These are phyloP conservation scores for Imbricaverruca yamaguchii DNA, from an alignment of 2,888 invertebrate species.

Conservation along the genomic window DNA sequence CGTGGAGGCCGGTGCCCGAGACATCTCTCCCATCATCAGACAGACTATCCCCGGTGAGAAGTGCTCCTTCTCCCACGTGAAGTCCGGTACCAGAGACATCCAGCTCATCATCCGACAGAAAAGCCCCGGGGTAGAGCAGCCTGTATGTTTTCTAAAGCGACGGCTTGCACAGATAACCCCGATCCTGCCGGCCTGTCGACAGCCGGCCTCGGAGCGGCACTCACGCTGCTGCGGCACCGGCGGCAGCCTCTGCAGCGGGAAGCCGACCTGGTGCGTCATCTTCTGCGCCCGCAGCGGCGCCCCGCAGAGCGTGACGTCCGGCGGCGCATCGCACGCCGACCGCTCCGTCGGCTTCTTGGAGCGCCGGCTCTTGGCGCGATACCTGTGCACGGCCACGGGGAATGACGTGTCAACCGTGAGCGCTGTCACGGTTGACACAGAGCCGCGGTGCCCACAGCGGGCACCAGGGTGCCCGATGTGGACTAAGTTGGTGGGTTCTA, in stretches of 20 bases:
- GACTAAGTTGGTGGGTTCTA: no score
- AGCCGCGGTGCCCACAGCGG: background rate
- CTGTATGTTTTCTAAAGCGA: no score
- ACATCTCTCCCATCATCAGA: no score
- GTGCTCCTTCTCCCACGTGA: no score
- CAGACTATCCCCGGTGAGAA: no score
- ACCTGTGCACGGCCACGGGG: background rate
- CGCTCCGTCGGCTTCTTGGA: background rate
- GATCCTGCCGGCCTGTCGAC: no score
- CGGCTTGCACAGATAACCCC: no score
- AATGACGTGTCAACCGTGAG: background rate
- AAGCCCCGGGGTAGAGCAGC: no score
- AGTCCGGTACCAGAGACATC: no score
- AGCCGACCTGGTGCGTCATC: background rate
- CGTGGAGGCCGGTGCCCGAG: no score
- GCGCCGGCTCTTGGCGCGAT: slow-evolving; percentile 12
- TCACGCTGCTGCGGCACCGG: slow-evolving; percentile 1
- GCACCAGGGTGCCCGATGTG: background rate
- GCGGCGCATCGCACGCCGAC: background rate
- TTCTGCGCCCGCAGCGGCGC: background rate
- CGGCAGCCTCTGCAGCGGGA: background rate
- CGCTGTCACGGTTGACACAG: no score
- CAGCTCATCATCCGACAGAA: no score
- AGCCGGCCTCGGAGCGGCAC: background rate
- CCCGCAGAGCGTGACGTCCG: background rate